A percentile compares a stretch with the other conserved stretches of the same genome.
Evolutionary conservation across 2,888 invertebrate genomes (phyloP).

Genomic region (Netelia virgata): DNA sequence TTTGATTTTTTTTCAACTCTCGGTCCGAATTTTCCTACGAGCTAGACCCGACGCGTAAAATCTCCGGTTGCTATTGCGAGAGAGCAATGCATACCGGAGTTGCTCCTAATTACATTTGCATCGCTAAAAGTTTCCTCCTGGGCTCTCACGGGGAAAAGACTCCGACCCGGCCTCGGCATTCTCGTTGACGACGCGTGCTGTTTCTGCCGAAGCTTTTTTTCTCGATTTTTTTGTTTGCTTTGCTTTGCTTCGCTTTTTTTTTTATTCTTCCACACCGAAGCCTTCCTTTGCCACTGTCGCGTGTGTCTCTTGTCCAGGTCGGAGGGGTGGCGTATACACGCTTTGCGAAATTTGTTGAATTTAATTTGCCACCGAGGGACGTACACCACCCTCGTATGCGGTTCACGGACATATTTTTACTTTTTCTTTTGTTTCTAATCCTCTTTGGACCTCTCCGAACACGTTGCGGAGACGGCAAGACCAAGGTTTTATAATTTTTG

Average conservation of each 20-base stretch:
- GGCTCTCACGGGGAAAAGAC: constrained; percentile 34
- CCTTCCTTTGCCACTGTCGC: background rate
- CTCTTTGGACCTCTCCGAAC: background rate
- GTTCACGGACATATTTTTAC: background rate
- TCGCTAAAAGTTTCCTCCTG: constrained; percentile 69
- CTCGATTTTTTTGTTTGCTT: background rate
- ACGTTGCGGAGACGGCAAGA: background rate
- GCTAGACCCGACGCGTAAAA: background rate
- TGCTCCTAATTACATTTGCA: constrained; percentile 71
- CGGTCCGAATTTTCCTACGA: background rate
- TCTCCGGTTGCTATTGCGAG: constrained; percentile 18
- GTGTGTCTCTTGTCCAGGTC: background rate
- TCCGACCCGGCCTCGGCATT: constrained; percentile 15
- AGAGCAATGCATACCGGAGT: constrained; percentile 42
- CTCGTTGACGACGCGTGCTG: constrained; percentile 30
- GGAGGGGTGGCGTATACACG: background rate
- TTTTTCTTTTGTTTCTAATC: constrained; percentile 28
- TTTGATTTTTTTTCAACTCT: background rate
- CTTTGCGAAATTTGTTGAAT: constrained; percentile 51
- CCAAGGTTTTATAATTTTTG: background rate
- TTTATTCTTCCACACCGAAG: too few species aligned
- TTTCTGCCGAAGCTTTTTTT: constrained; percentile 25
- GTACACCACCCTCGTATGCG: background rate
- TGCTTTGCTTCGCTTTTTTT: background rate
- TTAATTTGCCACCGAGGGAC: constrained; percentile 50